phyloP scores from a whole-genome alignment of 1,140 invertebrate genomes.

The Littorina saxatilis region DNA sequence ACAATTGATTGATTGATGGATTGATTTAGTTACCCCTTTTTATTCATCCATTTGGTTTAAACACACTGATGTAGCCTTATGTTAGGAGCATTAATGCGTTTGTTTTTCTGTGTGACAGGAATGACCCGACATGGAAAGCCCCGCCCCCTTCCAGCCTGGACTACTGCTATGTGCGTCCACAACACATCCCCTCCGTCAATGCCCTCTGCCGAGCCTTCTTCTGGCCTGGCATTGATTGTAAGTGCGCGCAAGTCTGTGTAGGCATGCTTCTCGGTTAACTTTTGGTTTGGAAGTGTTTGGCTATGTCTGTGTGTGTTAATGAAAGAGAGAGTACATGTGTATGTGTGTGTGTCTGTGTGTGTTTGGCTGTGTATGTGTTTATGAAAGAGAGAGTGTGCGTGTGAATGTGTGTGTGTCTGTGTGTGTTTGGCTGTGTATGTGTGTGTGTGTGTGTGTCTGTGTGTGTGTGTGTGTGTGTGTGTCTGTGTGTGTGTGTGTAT shows the following conservation, averaged over 20 bases:
- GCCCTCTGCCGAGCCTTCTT: constrained; percentile 88
- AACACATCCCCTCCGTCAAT: constrained; percentile 92
- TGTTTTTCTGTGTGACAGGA: too few relatives aligned
- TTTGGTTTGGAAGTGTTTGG: not conserved
- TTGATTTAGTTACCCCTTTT: too few relatives aligned
- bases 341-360: not conserved
- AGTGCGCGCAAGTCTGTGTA: too few relatives aligned
- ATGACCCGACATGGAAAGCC: constrained; percentile 76
- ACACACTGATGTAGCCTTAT: too few relatives aligned
- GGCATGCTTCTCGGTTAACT: too few relatives aligned
- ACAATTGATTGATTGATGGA: too few relatives aligned
- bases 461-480: too few relatives aligned
- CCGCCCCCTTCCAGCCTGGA: constrained; percentile 80
- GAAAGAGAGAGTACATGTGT: not conserved
- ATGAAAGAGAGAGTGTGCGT: not conserved
- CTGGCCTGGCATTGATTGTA: constrained; percentile 94
- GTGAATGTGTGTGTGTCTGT: not conserved
- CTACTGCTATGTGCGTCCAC: constrained; percentile 90
- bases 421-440: not conserved
- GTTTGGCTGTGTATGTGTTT: not conserved
- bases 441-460: not conserved
- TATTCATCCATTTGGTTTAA: too few relatives aligned
- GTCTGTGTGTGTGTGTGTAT: not conserved
- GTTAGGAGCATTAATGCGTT: too few relatives aligned
- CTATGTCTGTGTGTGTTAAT: too few relatives aligned